Conservation (phyloP, 2,113 vertebrate species). For the Dendrocopos noguchii region DNA sequence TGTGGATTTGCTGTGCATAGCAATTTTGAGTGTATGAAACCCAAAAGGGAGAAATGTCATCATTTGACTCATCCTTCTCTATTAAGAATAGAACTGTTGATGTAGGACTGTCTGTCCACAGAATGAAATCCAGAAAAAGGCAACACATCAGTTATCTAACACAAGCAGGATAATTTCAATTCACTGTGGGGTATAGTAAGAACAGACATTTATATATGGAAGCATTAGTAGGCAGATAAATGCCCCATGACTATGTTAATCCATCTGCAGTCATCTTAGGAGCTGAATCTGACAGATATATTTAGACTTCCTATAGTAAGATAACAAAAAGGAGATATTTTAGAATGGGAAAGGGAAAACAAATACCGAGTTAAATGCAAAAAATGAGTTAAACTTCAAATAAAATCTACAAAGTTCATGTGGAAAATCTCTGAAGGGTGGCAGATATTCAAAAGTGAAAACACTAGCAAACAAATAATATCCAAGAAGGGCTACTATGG, state of each 20-base stretch:
- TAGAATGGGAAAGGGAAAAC: neutral
- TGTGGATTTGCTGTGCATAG: neutral
- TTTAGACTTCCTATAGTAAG: neutral
- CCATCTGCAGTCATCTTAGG: neutral
- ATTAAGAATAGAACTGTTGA: neutral
- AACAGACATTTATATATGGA: neutral
- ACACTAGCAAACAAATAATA: neutral
- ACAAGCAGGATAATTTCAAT: neutral
- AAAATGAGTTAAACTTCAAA: neutral
- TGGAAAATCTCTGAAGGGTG: neutral
- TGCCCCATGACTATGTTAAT: neutral
- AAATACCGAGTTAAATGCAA: neutral
- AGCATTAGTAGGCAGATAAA: neutral
- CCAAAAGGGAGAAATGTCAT: neutral
- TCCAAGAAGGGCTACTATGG: neutral
- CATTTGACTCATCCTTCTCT: neutral
- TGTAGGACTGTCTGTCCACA: neutral
- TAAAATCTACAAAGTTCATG: neutral
- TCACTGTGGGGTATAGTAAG: neutral
- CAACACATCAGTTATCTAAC: neutral
- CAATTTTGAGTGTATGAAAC: neutral
- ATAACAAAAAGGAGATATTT: neutral
- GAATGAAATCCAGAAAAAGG: neutral
- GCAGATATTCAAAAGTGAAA: neutral
- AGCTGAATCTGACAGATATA: neutral